Percentiles rank a stretch among this genome's conserved stretches.
Conservation (phyloP, 2,113 vertebrate species). For the Elachura formosa region DNA sequence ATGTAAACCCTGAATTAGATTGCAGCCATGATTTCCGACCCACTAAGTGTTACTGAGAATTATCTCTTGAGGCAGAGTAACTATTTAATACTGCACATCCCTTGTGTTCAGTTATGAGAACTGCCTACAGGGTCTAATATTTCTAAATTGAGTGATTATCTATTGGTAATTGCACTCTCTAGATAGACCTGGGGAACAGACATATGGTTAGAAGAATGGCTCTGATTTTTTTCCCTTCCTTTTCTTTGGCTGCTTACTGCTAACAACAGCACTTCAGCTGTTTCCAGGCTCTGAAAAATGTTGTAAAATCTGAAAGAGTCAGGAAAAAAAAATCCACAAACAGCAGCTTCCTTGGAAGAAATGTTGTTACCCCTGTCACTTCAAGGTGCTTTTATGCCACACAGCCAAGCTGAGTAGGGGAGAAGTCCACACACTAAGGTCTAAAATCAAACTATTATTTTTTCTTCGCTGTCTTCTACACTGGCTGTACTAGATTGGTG, state of each 20-base stretch:
- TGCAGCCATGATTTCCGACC: slow-evolving; percentile 30
- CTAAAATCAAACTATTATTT: background rate
- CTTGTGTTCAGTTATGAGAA: background rate
- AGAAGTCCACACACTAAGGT: background rate
- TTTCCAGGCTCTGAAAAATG: slow-evolving; percentile 19
- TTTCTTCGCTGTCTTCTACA: background rate
- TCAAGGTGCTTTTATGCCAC: background rate
- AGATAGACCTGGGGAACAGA: slow-evolving; percentile 18
- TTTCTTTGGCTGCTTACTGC: slow-evolving; percentile 15
- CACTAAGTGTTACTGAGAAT: slow-evolving; percentile 8
- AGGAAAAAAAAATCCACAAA: background rate
- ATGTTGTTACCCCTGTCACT: background rate
- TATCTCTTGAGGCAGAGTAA: slow-evolving; percentile 8
- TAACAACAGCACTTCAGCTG: background rate
- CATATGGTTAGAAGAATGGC: background rate
- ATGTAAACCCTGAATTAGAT: background rate
- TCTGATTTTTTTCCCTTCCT: background rate
- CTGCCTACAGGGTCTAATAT: slow-evolving; percentile 4
- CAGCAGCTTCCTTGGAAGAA: background rate
- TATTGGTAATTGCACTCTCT: slow-evolving; percentile 24
- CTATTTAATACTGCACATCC: background rate
- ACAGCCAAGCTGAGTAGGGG: background rate
- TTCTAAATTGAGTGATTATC: slow-evolving; percentile 37
- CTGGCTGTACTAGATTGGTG: background rate
- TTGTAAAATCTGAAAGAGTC: background rate